phyloP scores from a whole-genome alignment of 1,140 invertebrate genomes.

The Brachionus rubens region DNA sequence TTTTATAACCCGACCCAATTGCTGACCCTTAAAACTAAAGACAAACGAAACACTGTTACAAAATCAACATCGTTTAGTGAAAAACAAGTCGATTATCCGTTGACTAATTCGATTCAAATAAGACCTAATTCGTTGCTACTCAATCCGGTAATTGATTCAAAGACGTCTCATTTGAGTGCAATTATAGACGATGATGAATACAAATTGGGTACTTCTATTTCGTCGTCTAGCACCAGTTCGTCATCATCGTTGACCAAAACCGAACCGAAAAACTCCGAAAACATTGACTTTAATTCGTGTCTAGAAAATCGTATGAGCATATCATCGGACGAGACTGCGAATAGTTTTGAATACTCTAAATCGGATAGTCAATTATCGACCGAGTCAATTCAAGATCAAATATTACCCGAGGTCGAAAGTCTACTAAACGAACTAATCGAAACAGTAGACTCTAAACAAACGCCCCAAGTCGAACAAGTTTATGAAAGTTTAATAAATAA shows the following conservation, averaged over 20 bases:
- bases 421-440: slow-evolving; percentile 3
- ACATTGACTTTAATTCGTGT: background rate
- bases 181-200: background rate
- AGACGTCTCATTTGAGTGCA: background rate
- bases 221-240: slow-evolving; percentile 10
- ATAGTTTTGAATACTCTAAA: slow-evolving; percentile 19
- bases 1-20: slow-evolving; percentile 22
- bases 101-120: background rate
- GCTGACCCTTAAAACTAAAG: background rate
- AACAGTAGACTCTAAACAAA: background rate
- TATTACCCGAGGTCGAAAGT: background rate
- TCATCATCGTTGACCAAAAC: background rate
- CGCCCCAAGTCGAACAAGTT: background rate
- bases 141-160: background rate
- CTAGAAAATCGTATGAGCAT: background rate
- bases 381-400: background rate
- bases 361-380: background rate
- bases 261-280: background rate
- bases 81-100: background rate
- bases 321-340: background rate
- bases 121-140: background rate
- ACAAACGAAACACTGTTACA: background rate
- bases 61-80: background rate
- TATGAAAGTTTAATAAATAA: slow-evolving; percentile 20
- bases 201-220: background rate